phyloP scores from a whole-genome alignment of 2,888 invertebrate species.

The Pardosa pseudoannulata region DNA sequence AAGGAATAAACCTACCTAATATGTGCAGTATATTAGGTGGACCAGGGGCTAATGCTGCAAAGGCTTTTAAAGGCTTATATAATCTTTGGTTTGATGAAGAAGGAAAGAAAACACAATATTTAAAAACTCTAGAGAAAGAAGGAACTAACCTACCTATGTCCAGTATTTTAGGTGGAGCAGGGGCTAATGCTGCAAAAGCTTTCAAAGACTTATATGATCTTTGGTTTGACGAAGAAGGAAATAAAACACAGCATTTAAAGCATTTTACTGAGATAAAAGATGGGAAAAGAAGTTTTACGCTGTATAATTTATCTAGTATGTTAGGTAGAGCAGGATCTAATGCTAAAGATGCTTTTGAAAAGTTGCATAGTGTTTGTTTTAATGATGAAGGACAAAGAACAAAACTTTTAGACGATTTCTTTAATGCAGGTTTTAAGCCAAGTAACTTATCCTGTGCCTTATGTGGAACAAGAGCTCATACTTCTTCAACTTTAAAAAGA shows the following conservation, averaged over 20 bases:
- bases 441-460: conserved; percentile 43
- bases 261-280: conserved; percentile 27
- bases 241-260: conserved; percentile 49
- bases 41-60: conserved; percentile 25
- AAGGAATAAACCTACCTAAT: conserved; percentile 4
- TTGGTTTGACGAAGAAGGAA: conserved; percentile 51
- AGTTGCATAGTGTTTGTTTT: conserved; percentile 49
- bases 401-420: conserved; percentile 43
- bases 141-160: conserved; percentile 21
- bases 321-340: conserved; percentile 28
- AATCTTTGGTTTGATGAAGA: conserved; percentile 31
- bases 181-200: conserved; percentile 30
- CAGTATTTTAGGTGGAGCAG: conserved; percentile 29
- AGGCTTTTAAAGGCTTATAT: conserved; percentile 38
- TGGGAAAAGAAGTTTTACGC: conserved; percentile 33
- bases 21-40: conserved; percentile 36
- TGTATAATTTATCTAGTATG: conserved; percentile 28
- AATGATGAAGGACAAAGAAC: conserved; percentile 43
- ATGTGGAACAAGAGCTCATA: conserved; percentile 33
- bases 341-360: conserved; percentile 41
- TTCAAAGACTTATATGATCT: conserved; percentile 36
- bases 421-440: conserved; percentile 45
- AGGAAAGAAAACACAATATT: conserved; percentile 21
- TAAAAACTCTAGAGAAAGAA: conserved; percentile 33
- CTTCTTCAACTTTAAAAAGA: conserved; percentile 33